These are phyloP conservation scores for Psittacula derbiana DNA, from an alignment of 2,797 vertebrate species.

Conservation along the genomic window DNA sequence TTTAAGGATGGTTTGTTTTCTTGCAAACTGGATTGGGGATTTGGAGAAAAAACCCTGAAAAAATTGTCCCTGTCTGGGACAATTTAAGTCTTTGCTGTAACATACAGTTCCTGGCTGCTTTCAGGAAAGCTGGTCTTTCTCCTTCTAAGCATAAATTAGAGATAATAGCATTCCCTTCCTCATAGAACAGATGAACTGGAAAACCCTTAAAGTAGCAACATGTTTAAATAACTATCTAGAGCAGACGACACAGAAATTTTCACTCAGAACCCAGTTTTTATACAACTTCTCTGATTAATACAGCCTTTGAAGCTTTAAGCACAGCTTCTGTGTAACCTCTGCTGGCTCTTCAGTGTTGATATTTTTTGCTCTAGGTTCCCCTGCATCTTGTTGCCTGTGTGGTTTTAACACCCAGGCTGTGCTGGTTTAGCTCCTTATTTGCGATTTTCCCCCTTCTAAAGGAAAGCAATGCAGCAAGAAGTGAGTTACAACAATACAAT, in stretches of 20 bases:
- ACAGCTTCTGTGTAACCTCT: neutral
- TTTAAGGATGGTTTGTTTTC: neutral
- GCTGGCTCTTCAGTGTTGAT: neutral
- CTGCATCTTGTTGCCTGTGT: constrained; percentile 3
- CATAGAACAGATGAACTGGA: neutral
- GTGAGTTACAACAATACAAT: neutral
- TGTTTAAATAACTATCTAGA: neutral
- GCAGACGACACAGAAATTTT: neutral
- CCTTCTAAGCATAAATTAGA: neutral
- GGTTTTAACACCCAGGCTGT: neutral
- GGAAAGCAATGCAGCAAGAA: constrained; percentile 6
- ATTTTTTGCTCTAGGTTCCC: constrained; percentile 18
- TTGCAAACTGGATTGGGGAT: neutral
- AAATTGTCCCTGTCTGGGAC: neutral
- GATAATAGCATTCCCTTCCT: neutral
- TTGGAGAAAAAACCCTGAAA: neutral
- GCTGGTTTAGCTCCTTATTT: neutral
- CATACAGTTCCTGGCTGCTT: neutral
- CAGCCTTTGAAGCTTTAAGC: neutral
- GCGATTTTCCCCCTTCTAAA: constrained; percentile 17
- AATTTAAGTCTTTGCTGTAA: neutral
- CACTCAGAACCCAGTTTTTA: neutral
- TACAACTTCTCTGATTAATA: constrained; percentile 3
- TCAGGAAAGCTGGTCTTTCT: neutral
- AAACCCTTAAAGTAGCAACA: neutral